phyloP scores from a whole-genome alignment of 1,140 invertebrate genomes.

The Trinorchestia longiramus region DNA sequence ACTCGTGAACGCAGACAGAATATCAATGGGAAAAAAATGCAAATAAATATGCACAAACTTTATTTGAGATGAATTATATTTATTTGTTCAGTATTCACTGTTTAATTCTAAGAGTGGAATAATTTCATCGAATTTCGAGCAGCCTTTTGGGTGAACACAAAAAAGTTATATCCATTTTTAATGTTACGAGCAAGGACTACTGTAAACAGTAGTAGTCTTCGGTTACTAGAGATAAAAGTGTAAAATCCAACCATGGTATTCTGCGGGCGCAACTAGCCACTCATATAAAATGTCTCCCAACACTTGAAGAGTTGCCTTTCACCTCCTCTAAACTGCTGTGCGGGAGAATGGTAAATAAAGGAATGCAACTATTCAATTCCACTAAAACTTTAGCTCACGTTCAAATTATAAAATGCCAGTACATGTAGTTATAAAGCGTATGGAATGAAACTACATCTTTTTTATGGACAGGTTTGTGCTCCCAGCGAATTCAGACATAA shows the following conservation, averaged over 20 bases:
- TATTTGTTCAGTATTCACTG: too few relatives aligned
- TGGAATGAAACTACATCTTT: neutral
- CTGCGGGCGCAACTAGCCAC: neutral
- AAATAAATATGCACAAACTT: too few relatives aligned
- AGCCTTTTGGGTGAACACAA: too few relatives aligned
- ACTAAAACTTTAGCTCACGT: neutral
- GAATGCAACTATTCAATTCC: neutral
- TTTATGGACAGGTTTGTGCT: neutral
- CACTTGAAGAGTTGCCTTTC: neutral
- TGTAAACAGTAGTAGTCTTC: too few relatives aligned
- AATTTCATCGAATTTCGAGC: too few relatives aligned
- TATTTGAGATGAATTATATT: too few relatives aligned
- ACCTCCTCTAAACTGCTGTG: neutral
- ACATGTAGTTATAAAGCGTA: neutral
- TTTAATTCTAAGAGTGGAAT: too few relatives aligned
- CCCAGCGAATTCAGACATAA: neutral
- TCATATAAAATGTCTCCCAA: neutral
- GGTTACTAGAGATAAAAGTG: neutral
- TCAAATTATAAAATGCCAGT: neutral
- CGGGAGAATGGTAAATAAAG: neutral
- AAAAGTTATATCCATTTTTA: too few relatives aligned
- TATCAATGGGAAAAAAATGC: too few relatives aligned
- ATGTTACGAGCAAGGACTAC: too few relatives aligned
- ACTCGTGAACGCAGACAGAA: too few relatives aligned
- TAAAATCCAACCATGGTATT: neutral